These are phyloP conservation scores for Chromobotia macracanthus DNA, from an alignment of 2,797 vertebrate species.

Conservation along the genomic window DNA sequence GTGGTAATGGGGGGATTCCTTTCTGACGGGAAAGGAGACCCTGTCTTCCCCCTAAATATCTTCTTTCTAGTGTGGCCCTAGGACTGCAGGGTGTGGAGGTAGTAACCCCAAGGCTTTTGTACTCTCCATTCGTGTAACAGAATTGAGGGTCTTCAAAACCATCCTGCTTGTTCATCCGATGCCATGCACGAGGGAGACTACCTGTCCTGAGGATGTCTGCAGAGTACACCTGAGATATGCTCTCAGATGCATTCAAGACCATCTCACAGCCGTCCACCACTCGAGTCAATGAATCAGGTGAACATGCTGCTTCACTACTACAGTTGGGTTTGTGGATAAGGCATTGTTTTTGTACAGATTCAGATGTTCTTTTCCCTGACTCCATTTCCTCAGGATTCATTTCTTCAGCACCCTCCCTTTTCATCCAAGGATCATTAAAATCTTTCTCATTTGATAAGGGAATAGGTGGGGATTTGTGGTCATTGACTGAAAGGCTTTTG, in stretches of 20 bases:
- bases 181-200: conserved; percentile 85
- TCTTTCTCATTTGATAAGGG: conserved; percentile 77
- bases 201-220: conserved; percentile 78
- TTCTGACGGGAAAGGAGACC: conserved; percentile 87
- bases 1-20: conserved; percentile 91
- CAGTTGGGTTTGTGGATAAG: conserved; percentile 73
- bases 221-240: conserved; percentile 74
- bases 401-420: conserved; percentile 79
- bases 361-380: conserved; percentile 69
- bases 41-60: conserved; percentile 83
- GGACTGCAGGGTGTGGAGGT: conserved; percentile 82
- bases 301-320: conserved; percentile 78
- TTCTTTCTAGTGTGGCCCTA: conserved; percentile 85
- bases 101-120: conserved; percentile 66
- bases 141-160: conserved; percentile 75
- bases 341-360: conserved; percentile 66
- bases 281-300: conserved; percentile 82
- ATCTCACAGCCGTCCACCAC: conserved; percentile 92
- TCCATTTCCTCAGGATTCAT: conserved; percentile 66
- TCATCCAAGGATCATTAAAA: conserved; percentile 96
- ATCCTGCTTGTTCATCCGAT: conserved; percentile 80
- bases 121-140: conserved; percentile 67
- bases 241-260: conserved; percentile 68
- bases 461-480: conserved; percentile 64
- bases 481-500: conserved; percentile 67